phyloP scores from a whole-genome alignment of 2,113 vertebrate species.

The Prietella phreatophila region DNA sequence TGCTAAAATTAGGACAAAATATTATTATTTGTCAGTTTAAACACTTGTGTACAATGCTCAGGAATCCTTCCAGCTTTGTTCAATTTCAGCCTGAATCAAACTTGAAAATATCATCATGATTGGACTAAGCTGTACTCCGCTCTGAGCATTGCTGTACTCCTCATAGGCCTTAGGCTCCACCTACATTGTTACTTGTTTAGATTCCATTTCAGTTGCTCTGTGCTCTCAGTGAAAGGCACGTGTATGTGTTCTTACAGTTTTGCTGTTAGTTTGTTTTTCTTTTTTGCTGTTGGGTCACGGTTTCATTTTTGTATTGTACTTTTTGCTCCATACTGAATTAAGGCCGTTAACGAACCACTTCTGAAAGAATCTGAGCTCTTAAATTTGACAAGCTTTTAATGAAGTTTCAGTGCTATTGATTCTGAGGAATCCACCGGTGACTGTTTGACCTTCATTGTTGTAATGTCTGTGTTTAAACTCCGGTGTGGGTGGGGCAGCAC shows the following conservation, averaged over 20 bases:
- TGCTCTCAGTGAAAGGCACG: background rate
- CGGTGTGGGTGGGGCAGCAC: conserved; percentile 66
- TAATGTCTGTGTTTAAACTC: background rate
- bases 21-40: background rate
- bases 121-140: background rate
- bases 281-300: background rate
- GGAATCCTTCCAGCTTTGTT: background rate
- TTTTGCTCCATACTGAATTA: background rate
- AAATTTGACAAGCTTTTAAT: background rate
- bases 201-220: background rate
- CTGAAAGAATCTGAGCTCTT: background rate
- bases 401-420: background rate
- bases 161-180: background rate
- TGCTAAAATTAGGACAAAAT: background rate
- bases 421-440: background rate
- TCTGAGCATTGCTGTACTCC: background rate
- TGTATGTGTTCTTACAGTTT: background rate
- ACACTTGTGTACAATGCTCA: background rate
- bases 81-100: background rate
- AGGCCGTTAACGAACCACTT: background rate
- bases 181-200: background rate
- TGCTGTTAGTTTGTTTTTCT: background rate
- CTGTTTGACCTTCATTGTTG: background rate
- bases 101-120: background rate
- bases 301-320: background rate